These are phyloP conservation scores for Oxyteleia sp. DNA, from an alignment of 2,888 invertebrate species.

Conservation along the genomic window DNA sequence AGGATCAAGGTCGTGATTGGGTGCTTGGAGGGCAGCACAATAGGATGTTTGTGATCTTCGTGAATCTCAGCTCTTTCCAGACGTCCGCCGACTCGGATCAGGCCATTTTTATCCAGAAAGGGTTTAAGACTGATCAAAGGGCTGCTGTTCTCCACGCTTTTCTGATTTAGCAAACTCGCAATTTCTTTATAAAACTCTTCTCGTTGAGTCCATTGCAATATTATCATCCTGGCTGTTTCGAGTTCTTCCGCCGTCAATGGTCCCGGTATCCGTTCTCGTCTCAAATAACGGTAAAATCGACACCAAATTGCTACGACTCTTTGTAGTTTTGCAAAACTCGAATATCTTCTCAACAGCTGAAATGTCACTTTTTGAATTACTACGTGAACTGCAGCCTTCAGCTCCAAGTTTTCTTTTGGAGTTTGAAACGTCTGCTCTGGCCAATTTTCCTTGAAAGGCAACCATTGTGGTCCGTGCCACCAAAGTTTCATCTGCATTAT, in stretches of 20 bases:
- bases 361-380: neutral
- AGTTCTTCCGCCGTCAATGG: neutral
- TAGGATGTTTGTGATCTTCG: constrained; percentile 46
- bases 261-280: neutral
- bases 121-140: constrained; percentile 48
- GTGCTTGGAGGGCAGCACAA: constrained; percentile 47
- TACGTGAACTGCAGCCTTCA: neutral
- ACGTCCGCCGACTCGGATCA: constrained; percentile 67
- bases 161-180: neutral
- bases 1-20: constrained; percentile 54
- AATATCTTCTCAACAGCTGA: neutral
- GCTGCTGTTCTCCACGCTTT: neutral
- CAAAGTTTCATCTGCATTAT: neutral
- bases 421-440: neutral
- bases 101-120: constrained; percentile 51
- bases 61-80: constrained; percentile 50
- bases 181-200: neutral
- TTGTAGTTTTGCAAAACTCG: neutral
- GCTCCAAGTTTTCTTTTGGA: neutral
- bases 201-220: neutral
- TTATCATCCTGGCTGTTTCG: neutral
- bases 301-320: neutral
- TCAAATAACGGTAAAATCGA: neutral
- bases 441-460: neutral
- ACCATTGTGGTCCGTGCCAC: constrained; percentile 3